A percentile compares a stretch with the other conserved stretches of the same genome.
phyloP scores from a whole-genome alignment of 2,888 invertebrate species.

The Ormia ochracea region DNA sequence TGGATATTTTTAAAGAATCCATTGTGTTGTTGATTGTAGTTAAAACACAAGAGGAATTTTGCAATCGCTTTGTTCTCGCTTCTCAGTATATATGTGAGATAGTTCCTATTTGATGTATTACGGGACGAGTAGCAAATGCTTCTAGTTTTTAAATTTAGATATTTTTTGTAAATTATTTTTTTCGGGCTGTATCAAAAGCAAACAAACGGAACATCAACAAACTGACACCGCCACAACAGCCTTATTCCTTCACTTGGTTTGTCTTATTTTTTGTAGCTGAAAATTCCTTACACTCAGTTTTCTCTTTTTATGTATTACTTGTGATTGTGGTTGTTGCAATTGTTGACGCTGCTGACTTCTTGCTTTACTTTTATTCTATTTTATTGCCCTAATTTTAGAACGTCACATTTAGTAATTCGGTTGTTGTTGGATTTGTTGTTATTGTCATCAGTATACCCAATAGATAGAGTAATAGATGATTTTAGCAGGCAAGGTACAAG shows the following conservation, averaged over 20 bases:
- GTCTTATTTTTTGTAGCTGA: conserved; percentile 11
- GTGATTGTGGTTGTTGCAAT: conserved; percentile 18
- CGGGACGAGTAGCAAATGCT: conserved; percentile 55
- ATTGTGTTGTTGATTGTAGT: conserved; percentile 62
- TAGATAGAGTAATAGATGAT: conserved; percentile 6
- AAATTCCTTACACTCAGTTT: conserved; percentile 30
- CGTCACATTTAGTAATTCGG: conserved; percentile 42
- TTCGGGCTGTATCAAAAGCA: conserved; percentile 57
- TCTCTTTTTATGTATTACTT: conserved; percentile 7
- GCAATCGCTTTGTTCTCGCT: conserved; percentile 7
- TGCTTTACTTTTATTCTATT: conserved; percentile 11
- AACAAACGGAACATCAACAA: conserved; percentile 51
- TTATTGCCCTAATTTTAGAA: conserved; percentile 57
- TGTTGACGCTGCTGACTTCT: conserved; percentile 18
- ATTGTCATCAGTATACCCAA: conserved; percentile 23
- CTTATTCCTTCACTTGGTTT: conserved; percentile 1
- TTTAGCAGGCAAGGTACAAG: conserved; percentile 24
- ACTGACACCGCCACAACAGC: conserved; percentile 34
- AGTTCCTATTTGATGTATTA: conserved; percentile 37
- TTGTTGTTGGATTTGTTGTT: conserved; percentile 17
- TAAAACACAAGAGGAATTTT: conserved; percentile 32
- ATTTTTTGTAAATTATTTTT: conserved; percentile 11
- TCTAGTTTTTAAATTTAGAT: conserved; percentile 28
- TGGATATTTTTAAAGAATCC: conserved; percentile 76
- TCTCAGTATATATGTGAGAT: conserved; percentile 3